Evolutionary conservation across 2,797 vertebrate genomes (phyloP).

Genomic region (Morus bassanus): DNA sequence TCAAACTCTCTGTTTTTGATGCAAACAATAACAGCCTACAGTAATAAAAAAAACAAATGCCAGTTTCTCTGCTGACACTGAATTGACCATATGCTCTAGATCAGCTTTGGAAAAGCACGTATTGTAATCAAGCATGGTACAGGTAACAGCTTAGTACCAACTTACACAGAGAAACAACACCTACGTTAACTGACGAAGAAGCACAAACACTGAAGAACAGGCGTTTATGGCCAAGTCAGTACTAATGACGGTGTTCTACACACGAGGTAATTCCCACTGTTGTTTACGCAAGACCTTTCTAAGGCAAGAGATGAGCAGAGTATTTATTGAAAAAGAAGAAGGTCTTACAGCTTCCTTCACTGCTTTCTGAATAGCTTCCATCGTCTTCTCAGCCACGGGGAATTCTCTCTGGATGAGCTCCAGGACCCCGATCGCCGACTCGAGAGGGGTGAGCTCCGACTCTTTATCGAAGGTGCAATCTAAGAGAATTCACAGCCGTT

Average conservation of each 20-base stretch:
- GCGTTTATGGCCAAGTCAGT: rapidly evolving
- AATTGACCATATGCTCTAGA: too few species aligned
- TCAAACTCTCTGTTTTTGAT: constrained; percentile 77
- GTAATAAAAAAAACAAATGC: not conserved
- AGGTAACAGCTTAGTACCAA: not conserved
- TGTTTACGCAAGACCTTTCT: not conserved
- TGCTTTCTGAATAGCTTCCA: constrained; percentile 66
- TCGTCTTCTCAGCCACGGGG: constrained; percentile 48
- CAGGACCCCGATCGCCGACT: constrained; percentile 74
- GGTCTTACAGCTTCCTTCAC: constrained; percentile 79
- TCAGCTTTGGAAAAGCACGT: not conserved
- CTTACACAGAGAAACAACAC: not conserved
- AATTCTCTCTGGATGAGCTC: constrained; percentile 72
- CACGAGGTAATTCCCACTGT: rapidly evolving
- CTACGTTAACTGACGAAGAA: not conserved
- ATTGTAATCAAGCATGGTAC: not conserved
- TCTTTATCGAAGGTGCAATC: constrained; percentile 78
- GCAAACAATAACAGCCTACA: constrained; percentile 78
- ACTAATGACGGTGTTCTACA: rapidly evolving
- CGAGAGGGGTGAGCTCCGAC: constrained; percentile 74
- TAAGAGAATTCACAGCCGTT: constrained; percentile 8
- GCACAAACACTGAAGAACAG: rapidly evolving
- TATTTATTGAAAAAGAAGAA: not conserved
- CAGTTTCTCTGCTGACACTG: not conserved
- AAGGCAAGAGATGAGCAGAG: not conserved